Base-by-base conservation (phyloP, 2,797 vertebrate genomes). In the Manis javanica region DNA sequence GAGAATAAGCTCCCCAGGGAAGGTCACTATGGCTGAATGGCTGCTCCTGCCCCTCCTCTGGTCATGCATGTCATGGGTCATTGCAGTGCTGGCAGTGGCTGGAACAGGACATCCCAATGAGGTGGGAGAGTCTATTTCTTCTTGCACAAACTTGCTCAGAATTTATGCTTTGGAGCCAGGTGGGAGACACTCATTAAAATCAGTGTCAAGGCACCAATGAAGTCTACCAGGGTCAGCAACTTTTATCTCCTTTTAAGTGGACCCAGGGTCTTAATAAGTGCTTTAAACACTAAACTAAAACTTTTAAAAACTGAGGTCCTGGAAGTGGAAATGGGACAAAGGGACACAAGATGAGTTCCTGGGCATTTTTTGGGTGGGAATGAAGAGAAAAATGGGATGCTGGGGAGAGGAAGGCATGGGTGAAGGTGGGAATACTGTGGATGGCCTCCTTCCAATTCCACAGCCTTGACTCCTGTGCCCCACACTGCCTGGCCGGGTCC, bases 201-300 rank as follows among this genome's bases (percentile, higher is more conserved):
- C n/a, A 5, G 39, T 51, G 31, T 81, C 68, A 89, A 0, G 0
- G 42, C n/a, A 42, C 15, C 21, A 85, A 0, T 85, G 66, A 81
- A 59, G 31, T 15, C 90, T 23, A 89, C 49, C 55, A 51, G 19
- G n/a, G 57, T 4, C 51, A 49, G 75, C 18, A 84, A 61, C 59
- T 23, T 68, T 66, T 74, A 85, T 63, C 71, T 69, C 83, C 63
- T 55, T 84, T 64, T 7, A 63, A 81, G 23, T 57, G 23, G 11
- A 23, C 71, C 37, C 37, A 51, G 92, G 51, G 29, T 81, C 71
- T 69, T 85, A 34, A n/a, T 74, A 61, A 61, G 2, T 87, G 29
- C 13, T 92, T 94, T 78, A 82, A 59, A 24, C 59, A 87, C 24
- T 64, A 64, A 81, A 53, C 21, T 49, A 72, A 93, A 77, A 82